Percentiles rank a stretch among this genome's conserved stretches.
Conservation (phyloP, 2,888 invertebrate species). For the Leptinotarsa juncta region DNA sequence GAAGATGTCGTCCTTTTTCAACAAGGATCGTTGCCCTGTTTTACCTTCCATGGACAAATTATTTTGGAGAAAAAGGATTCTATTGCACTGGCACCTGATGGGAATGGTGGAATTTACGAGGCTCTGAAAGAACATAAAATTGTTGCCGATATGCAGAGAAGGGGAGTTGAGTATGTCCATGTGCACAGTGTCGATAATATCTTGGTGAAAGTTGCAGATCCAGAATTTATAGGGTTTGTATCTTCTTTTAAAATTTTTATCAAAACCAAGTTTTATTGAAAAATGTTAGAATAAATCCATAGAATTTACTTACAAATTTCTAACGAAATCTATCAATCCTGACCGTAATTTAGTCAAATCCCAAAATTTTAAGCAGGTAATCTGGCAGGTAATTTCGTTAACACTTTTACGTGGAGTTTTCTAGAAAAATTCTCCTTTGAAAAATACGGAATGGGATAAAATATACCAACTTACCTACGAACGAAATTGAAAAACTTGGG, state of each 20-base stretch:
- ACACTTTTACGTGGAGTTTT: no score
- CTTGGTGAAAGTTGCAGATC: constrained; percentile 97
- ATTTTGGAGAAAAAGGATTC: constrained; percentile 84
- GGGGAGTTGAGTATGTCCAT: constrained; percentile 90
- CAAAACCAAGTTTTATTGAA: no score
- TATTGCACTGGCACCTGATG: constrained; percentile 90
- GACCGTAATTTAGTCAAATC: no score
- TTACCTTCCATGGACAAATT: constrained; percentile 93
- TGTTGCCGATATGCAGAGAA: constrained; percentile 80
- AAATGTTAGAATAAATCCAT: no score
- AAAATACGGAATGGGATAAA: no score
- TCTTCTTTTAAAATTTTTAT: not conserved
- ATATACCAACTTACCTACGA: no score
- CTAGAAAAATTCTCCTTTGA: no score
- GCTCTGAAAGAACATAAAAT: constrained; percentile 82
- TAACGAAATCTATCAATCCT: no score
- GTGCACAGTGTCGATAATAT: constrained; percentile 99
- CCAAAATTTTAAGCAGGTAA: no score
- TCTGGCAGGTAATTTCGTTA: no score
- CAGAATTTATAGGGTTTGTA: constrained; percentile 84
- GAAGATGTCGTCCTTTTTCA: constrained; percentile 89
- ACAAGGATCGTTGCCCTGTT: constrained; percentile 93
- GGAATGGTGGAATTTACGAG: constrained; percentile 88
- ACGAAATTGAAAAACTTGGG: no score
- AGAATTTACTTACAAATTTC: no score